Percentiles rank a stretch among this genome's conserved stretches.
Evolutionary conservation across 2,797 vertebrate genomes (phyloP).

Genomic region (Mallotus villosus): DNA sequence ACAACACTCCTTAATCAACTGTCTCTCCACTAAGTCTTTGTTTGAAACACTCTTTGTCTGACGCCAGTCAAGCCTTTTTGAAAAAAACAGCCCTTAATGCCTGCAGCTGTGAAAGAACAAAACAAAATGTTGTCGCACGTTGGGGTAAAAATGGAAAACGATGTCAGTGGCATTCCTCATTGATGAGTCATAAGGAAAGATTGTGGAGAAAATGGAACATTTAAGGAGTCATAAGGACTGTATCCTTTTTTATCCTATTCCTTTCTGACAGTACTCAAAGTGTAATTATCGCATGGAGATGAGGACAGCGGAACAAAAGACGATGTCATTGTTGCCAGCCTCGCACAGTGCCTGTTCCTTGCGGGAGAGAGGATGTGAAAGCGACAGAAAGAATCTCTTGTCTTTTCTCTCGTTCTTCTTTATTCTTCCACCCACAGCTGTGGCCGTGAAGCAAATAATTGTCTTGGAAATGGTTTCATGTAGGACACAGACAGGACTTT

Average conservation of each 20-base stretch:
- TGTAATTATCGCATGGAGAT: not conserved
- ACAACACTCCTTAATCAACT: not conserved
- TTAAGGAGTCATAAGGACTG: slow-evolving; percentile 25
- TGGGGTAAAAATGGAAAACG: slow-evolving; percentile 18
- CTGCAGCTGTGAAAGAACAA: slow-evolving; percentile 28
- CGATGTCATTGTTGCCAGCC: slow-evolving; percentile 34
- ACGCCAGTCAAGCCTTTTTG: not conserved
- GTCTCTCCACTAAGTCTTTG: not conserved
- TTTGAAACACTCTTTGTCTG: slow-evolving; percentile 4
- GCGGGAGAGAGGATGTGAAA: not conserved
- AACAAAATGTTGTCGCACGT: slow-evolving; percentile 24
- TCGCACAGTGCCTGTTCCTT: not conserved
- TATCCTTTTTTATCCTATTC: not conserved
- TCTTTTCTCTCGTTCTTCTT: not conserved
- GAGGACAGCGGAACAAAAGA: slow-evolving; percentile 5
- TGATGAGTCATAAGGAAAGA: slow-evolving; percentile 14
- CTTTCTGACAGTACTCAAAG: slow-evolving; percentile 4
- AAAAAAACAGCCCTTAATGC: slow-evolving; percentile 4
- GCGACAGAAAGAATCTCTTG: not conserved
- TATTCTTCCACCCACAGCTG: not conserved
- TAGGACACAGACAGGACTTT: not conserved
- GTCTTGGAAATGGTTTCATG: not conserved
- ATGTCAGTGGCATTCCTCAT: slow-evolving; percentile 23
- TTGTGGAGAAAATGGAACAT: slow-evolving; percentile 15
- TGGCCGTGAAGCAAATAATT: not conserved